Percentiles rank a stretch among this genome's conserved stretches.
Conservation (phyloP, 2,888 invertebrate genomes). For the Eurois occulta region DNA sequence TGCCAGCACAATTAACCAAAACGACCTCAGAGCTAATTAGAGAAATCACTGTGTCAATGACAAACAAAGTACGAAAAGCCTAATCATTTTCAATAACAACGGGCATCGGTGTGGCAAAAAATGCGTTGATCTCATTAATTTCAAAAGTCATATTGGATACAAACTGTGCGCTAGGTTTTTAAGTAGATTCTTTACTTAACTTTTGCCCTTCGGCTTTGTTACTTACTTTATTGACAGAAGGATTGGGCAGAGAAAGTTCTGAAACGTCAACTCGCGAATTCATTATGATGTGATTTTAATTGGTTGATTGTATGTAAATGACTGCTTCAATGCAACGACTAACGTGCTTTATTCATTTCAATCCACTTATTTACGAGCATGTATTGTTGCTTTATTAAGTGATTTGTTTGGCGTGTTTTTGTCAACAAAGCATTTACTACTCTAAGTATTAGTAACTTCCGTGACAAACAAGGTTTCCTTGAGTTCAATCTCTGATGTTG, state of each 20-base stretch:
- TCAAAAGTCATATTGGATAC: conserved; percentile 63
- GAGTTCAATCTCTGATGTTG: conserved; percentile 19
- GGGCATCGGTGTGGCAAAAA: conserved; percentile 75
- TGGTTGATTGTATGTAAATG: conserved; percentile 73
- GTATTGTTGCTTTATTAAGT: conserved; percentile 46
- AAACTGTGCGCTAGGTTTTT: conserved; percentile 14
- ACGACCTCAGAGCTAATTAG: conserved; percentile 81
- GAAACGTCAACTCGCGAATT: conserved; percentile 68
- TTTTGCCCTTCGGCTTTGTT: conserved; percentile 46
- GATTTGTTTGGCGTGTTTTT: conserved; percentile 42
- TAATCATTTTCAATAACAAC: conserved; percentile 74
- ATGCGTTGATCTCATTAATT: conserved; percentile 72
- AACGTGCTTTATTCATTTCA: conserved; percentile 51
- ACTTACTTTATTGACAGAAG: conserved; percentile 62
- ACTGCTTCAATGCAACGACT: conserved; percentile 59
- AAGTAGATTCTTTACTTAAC: conserved; percentile 25
- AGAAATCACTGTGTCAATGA: conserved; percentile 86
- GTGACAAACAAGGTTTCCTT: conserved; percentile 41
- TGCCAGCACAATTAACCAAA: conserved; percentile 53
- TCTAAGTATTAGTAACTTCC: conserved; percentile 43
- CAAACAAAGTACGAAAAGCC: conserved; percentile 74
- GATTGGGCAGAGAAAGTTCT: conserved; percentile 76
- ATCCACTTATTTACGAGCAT: conserved; percentile 24
- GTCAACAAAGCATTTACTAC: conserved; percentile 44
- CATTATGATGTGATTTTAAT: conserved; percentile 77